phyloP scores from a whole-genome alignment of 1,140 invertebrate genomes.

The Tetramorium simillimum region DNA sequence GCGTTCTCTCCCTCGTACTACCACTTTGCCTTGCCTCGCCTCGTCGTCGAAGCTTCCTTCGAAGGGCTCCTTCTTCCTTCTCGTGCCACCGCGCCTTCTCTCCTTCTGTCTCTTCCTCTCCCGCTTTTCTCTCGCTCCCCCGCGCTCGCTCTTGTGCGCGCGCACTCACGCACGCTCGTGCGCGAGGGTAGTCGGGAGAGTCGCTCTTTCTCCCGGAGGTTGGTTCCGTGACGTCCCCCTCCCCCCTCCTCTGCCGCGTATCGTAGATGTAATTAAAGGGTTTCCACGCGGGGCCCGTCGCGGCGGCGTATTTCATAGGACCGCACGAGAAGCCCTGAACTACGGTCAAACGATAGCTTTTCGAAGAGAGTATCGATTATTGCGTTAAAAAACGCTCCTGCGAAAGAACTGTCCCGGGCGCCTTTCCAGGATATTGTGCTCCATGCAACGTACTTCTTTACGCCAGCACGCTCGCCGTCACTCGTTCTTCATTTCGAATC shows the following conservation, averaged over 20 bases:
- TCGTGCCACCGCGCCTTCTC: neutral
- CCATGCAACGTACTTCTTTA: neutral
- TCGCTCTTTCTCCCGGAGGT: slow-evolving; percentile 22
- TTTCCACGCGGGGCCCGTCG: slow-evolving; percentile 7
- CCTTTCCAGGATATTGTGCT: neutral
- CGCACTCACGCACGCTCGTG: slow-evolving; percentile 3
- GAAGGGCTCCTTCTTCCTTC: slow-evolving; percentile 18
- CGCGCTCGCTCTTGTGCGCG: neutral
- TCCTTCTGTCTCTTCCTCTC: too few relatives aligned
- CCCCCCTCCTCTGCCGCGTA: neutral
- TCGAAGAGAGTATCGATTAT: neutral
- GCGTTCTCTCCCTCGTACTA: slow-evolving; percentile 26
- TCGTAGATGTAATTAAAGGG: slow-evolving; percentile 41
- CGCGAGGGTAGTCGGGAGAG: slow-evolving; percentile 21
- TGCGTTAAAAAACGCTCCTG: neutral
- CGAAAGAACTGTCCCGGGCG: neutral
- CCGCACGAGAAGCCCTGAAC: slow-evolving; percentile 3
- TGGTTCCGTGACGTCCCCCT: slow-evolving; percentile 30
- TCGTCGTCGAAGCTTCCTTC: neutral
- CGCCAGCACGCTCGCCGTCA: neutral
- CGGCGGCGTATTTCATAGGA: slow-evolving; percentile 17
- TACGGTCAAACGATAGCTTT: neutral
- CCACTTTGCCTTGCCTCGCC: neutral
- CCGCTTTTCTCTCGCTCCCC: neutral
- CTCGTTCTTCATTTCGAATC: slow-evolving; percentile 17